Percentiles rank a stretch among this genome's conserved stretches.
These are phyloP conservation scores for Cordilura impudica DNA, from an alignment of 2,888 invertebrate genomes.

Conservation along the genomic window DNA sequence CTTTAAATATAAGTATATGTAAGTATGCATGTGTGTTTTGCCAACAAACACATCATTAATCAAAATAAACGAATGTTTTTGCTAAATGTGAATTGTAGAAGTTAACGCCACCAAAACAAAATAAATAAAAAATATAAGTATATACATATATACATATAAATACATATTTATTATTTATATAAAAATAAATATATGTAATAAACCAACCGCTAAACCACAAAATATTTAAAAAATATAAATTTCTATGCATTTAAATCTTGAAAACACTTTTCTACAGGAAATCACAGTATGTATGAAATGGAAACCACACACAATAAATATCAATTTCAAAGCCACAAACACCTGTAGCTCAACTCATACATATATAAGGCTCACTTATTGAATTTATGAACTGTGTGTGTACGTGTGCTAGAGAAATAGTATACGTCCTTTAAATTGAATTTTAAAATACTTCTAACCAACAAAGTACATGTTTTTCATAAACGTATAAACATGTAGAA, in stretches of 20 bases:
- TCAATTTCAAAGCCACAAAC: conserved; percentile 5
- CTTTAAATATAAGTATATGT: background rate
- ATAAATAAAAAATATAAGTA: too few species aligned
- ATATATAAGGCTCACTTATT: background rate
- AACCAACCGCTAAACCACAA: too few species aligned
- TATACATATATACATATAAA: too few species aligned
- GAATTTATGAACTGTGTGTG: background rate
- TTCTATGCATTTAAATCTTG: background rate
- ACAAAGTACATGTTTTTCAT: background rate
- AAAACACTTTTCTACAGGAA: too few species aligned
- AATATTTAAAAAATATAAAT: background rate
- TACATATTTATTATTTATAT: too few species aligned
- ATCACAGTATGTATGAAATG: too few species aligned
- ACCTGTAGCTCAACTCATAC: conserved; percentile 35
- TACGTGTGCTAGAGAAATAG: background rate
- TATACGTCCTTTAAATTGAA: conserved; percentile 2
- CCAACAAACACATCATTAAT: background rate
- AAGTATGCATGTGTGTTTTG: background rate
- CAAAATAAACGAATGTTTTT: conserved; percentile 4
- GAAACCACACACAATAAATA: background rate
- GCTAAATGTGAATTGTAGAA: background rate
- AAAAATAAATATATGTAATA: too few species aligned
- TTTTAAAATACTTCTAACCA: background rate
- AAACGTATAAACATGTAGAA: background rate
- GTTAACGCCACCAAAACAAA: too few species aligned